Evolutionary conservation across 2,888 invertebrate genomes (phyloP), one percentile per base, ranked within the genome.

Genomic region (Busseola fusca): DNA sequence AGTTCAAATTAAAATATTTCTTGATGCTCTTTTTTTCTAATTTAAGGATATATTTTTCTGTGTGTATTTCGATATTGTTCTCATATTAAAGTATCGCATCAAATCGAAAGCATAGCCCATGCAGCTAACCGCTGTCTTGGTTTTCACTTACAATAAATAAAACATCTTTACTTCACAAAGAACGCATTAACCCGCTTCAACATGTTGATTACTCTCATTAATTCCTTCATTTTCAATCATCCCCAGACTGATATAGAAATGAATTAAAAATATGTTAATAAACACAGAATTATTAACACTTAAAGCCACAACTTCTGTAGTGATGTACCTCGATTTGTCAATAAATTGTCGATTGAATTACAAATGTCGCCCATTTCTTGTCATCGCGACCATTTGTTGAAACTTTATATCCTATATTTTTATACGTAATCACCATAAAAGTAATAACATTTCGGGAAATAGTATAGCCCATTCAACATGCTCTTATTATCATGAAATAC

Each of bases 401-500:
- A 80, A 80, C 66, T 82, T 85, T 85, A 84, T 76, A 69, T 45
- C 60, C 76, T 58, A 74, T 80, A 72, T 76, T 70, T 85, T 78
- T 70, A 64, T 72, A 62, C 67, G 71, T 85, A 71, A 85, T 83
- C 74, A 85, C 69, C 74, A 74, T 84, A 75, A 83, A 83, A 66
- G 79, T 75, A 69, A 81, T 86, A 81, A 77, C 66, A 69, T 48
- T 67, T 65, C 56, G 68, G 71, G 71, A 72, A 83, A 84, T 74
- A 45, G 72, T 75, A 66, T 76, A 63, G 60, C 57, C 71, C 74
- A 75, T 83, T 81, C 81, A 81, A 82, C 80, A 79, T 79, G 75
- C 73, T 79, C 71, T 65, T 68, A 85, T 82, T 76, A 84, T 78
- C 68, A 66, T 85, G 78, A 83, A 64, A 80, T 85, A 84, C 68